Conservation (phyloP, 2,113 vertebrate species). For the Ochotona curzoniae region DNA sequence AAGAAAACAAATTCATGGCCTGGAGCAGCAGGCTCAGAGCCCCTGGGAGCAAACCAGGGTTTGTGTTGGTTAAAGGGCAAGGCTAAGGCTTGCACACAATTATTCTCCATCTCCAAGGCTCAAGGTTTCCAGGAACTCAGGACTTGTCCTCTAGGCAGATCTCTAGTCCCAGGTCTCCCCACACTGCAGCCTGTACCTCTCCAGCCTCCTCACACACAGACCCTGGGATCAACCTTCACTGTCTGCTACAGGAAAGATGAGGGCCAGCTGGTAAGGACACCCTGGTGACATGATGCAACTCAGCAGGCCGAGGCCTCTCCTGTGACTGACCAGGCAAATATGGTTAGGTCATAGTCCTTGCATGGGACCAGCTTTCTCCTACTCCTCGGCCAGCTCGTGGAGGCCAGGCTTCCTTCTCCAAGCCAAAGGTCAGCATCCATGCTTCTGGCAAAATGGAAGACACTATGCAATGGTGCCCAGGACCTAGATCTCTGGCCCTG, state of each 20-base stretch:
- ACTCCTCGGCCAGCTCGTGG: not conserved
- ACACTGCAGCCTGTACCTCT: not conserved
- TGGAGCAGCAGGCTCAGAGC: not conserved
- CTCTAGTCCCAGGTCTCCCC: not conserved
- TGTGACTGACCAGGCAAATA: not conserved
- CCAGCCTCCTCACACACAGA: not conserved
- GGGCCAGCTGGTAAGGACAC: fast-evolving
- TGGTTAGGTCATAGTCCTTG: not conserved
- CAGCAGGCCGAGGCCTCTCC: not conserved
- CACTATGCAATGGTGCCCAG: not conserved
- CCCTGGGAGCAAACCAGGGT: not conserved
- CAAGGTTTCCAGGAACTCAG: not conserved
- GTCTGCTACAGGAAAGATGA: not conserved
- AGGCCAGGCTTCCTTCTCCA: not conserved
- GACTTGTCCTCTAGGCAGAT: not conserved
- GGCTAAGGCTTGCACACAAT: not conserved
- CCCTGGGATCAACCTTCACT: not conserved
- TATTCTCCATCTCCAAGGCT: not conserved
- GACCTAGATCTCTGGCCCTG: not conserved
- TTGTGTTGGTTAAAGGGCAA: not conserved
- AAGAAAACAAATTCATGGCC: not conserved
- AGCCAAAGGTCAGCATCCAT: not conserved
- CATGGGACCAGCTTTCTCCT: not conserved
- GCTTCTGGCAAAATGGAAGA: not conserved
- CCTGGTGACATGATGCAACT: not conserved